Conservation (phyloP, 2,113 vertebrate species). For the Menidia beryllina region DNA sequence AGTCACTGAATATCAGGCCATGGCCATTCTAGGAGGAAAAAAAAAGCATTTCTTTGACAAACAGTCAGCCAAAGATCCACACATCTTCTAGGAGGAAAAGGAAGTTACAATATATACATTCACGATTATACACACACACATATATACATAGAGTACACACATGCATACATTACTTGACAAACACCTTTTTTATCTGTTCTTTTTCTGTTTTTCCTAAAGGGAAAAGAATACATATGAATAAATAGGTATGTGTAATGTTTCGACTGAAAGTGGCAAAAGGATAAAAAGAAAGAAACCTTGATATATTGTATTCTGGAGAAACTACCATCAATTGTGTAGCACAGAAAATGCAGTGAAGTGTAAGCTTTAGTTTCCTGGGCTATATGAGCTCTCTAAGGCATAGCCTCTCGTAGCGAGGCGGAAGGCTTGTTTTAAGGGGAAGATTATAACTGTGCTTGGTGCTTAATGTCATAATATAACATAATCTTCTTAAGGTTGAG, state of each 20-base stretch:
- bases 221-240: constrained; percentile 27
- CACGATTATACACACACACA: too few species aligned
- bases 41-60: constrained; percentile 18
- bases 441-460: constrained; percentile 57
- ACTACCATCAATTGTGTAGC: background rate
- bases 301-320: constrained; percentile 8
- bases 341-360: constrained; percentile 5
- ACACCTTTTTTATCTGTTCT: constrained; percentile 21
- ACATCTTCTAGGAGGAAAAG: constrained; percentile 38
- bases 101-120: too few species aligned
- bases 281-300: constrained; percentile 18
- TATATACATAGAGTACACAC: too few species aligned
- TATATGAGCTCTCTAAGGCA: constrained; percentile 31
- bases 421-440: constrained; percentile 17
- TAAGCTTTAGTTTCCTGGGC: background rate
- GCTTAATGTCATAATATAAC: constrained; percentile 67
- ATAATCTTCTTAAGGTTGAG: constrained; percentile 75
- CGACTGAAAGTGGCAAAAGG: background rate
- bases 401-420: constrained; percentile 15
- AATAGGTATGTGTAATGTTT: constrained; percentile 18
- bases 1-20: constrained; percentile 58
- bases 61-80: constrained; percentile 16
- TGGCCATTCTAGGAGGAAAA: background rate
- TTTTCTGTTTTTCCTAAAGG: constrained; percentile 3
- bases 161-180: background rate